Percentiles rank a stretch among this genome's conserved stretches.
Evolutionary conservation across 2,888 invertebrate genomes (phyloP).

Genomic region (Melikaiella ostensackeni): DNA sequence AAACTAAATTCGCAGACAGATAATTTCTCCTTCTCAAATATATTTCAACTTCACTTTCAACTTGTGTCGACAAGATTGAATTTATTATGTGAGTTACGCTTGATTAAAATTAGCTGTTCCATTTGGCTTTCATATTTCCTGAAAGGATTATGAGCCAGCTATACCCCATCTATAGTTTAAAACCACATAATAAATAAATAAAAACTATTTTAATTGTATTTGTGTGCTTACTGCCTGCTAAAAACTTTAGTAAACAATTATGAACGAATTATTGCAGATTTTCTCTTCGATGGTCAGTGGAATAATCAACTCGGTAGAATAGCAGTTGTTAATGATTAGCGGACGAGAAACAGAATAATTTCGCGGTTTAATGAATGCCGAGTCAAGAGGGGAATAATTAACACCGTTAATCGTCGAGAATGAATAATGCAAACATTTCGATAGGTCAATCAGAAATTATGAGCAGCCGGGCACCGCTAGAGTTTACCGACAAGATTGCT

Average conservation of each 20-base stretch:
- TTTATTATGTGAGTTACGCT: not conserved
- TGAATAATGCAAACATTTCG: not conserved
- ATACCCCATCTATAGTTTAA: not conserved
- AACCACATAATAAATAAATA: not conserved
- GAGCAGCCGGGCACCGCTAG: not conserved
- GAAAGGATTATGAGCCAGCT: not conserved
- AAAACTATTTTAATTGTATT: not conserved
- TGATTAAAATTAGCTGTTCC: not conserved
- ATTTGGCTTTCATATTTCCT: not conserved
- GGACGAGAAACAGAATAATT: not conserved
- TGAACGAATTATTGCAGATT: not conserved
- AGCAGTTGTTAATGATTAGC: not conserved
- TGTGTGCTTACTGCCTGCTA: not conserved
- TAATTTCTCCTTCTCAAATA: not conserved
- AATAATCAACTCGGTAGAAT: conserved; percentile 3
- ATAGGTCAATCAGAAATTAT: conserved; percentile 1
- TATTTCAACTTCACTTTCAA: not conserved
- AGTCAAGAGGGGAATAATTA: conserved; percentile 2
- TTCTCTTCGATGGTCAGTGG: not conserved
- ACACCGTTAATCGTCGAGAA: not conserved
- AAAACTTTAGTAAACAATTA: not conserved
- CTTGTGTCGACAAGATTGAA: not conserved
- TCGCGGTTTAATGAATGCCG: not conserved
- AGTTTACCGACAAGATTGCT: conserved; percentile 3
- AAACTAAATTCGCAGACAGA: not conserved